A percentile compares a stretch with the other conserved stretches of the same genome.
Conservation (phyloP, 2,888 invertebrate species). For the Arge pagana region DNA sequence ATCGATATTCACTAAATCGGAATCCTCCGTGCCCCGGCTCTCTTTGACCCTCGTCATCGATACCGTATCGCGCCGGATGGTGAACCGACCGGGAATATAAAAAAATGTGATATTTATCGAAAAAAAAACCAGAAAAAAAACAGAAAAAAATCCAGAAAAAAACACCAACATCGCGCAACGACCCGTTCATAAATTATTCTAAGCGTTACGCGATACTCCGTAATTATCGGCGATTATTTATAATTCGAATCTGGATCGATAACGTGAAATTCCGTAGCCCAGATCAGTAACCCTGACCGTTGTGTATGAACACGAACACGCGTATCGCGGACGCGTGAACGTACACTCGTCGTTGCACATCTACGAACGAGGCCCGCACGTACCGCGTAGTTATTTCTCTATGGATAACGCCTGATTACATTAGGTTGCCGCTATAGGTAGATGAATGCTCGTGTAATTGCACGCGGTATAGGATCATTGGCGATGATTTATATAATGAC, state of each 20-base stretch:
- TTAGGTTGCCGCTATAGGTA: constrained; percentile 5
- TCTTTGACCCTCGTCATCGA: no score
- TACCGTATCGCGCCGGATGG: no score
- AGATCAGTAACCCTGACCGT: not conserved
- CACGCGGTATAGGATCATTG: constrained; percentile 20
- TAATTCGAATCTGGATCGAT: not conserved
- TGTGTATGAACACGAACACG: not conserved
- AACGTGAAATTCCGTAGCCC: not conserved
- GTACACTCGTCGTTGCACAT: not conserved
- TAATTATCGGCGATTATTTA: no score
- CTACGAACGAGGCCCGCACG: not conserved
- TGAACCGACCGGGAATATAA: no score
- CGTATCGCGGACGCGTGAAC: not conserved
- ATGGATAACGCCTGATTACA: constrained; percentile 18
- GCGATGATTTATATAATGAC: constrained; percentile 24
- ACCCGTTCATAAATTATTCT: no score
- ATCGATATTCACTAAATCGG: no score
- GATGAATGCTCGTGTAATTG: constrained; percentile 24
- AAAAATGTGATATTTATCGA: no score
- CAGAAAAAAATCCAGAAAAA: no score
- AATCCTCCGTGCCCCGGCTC: no score
- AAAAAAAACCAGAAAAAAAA: no score
- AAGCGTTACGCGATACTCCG: no score
- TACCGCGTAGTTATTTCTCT: not conserved
- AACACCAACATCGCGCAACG: no score